phyloP scores from a whole-genome alignment of 2,888 invertebrate species.

The Bibio marci region DNA sequence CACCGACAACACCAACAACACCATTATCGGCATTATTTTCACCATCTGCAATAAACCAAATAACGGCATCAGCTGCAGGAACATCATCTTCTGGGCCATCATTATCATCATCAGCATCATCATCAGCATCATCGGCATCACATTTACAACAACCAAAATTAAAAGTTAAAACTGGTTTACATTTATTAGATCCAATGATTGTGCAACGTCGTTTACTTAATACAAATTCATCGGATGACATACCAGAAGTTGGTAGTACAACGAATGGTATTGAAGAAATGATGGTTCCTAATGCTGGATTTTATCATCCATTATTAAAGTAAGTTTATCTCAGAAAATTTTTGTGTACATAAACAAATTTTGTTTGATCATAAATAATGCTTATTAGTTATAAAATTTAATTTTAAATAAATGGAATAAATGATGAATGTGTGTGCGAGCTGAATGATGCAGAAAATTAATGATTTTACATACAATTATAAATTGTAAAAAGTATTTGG shows the following conservation, averaged over 20 bases:
- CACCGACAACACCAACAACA: constrained; percentile 33
- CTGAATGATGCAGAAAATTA: too few species aligned
- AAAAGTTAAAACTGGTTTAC: constrained; percentile 37
- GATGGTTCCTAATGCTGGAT: constrained; percentile 39
- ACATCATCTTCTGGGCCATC: constrained; percentile 7
- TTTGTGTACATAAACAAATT: too few species aligned
- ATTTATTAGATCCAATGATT: constrained; percentile 33
- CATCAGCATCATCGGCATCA: not conserved
- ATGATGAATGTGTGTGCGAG: too few species aligned
- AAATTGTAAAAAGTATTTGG: too few species aligned
- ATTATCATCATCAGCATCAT: constrained; percentile 1
- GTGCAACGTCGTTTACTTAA: constrained; percentile 31
- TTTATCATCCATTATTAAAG: constrained; percentile 80
- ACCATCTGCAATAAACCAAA: constrained; percentile 25
- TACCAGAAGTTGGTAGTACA: constrained; percentile 46
- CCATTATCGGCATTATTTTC: constrained; percentile 13
- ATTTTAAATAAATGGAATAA: too few species aligned
- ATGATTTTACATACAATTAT: too few species aligned
- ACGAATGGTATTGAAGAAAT: constrained; percentile 38
- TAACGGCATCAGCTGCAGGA: constrained; percentile 19
- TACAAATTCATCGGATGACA: constrained; percentile 27
- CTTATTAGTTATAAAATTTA: too few species aligned
- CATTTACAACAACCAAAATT: constrained; percentile 27
- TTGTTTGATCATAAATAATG: too few species aligned
- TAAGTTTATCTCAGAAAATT: constrained; percentile 40